Conservation (phyloP, 2,888 invertebrate genomes). For the Lagria hirta region DNA sequence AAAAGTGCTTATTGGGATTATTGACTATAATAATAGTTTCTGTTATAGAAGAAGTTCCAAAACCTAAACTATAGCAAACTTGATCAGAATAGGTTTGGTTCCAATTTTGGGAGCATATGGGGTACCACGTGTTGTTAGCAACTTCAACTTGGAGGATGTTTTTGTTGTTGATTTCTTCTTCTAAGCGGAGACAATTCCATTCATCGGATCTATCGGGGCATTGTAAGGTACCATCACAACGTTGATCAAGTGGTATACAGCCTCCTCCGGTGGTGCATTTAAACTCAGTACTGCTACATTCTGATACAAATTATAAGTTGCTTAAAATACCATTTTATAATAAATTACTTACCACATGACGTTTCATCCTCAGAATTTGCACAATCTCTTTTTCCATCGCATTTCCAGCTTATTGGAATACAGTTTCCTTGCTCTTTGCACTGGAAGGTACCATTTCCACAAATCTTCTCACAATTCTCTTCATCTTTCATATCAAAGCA, state of each 20-base stretch:
- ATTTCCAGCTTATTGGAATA: constrained; percentile 60
- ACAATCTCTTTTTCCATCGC: constrained; percentile 62
- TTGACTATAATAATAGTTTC: constrained; percentile 47
- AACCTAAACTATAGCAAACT: constrained; percentile 61
- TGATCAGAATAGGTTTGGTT: constrained; percentile 57
- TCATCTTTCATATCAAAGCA: constrained; percentile 62
- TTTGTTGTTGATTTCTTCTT: constrained; percentile 28
- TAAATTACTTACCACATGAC: constrained; percentile 52
- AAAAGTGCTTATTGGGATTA: constrained; percentile 30
- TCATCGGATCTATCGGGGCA: constrained; percentile 66
- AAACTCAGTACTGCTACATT: constrained; percentile 59
- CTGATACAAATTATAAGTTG: constrained; percentile 47
- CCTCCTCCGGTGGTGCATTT: constrained; percentile 62
- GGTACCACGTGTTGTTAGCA: constrained; percentile 48
- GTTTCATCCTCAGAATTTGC: constrained; percentile 61
- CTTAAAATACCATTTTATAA: constrained; percentile 8
- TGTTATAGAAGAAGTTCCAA: constrained; percentile 50
- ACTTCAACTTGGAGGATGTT: constrained; percentile 33
- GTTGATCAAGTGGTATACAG: constrained; percentile 56
- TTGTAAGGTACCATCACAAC: constrained; percentile 63
- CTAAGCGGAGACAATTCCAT: constrained; percentile 57
- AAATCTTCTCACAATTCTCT: constrained; percentile 57
- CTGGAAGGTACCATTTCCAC: constrained; percentile 58
- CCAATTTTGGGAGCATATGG: constrained; percentile 61
- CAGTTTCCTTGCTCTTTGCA: constrained; percentile 63